Conservation (phyloP, 35 echinoderm and acorn worm species). For the Apostichopus japonicus region DNA sequence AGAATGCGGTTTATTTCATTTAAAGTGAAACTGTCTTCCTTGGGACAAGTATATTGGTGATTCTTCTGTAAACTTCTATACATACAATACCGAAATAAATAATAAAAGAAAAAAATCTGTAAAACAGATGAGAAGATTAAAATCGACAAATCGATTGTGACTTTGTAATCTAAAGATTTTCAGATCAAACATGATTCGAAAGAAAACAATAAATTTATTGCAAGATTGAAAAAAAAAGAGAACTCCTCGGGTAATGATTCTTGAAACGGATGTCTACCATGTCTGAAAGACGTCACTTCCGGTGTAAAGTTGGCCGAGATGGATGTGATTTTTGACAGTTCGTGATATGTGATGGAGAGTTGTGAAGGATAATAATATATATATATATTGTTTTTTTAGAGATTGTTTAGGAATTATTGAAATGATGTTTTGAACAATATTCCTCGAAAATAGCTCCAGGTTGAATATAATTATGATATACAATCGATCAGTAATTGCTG, state of each 20-base stretch:
- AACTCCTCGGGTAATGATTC: neutral
- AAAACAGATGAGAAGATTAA: no score
- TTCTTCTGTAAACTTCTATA: no score
- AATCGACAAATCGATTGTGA: no score
- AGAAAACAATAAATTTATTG: no score
- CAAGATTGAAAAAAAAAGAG: no score
- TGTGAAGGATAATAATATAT: neutral
- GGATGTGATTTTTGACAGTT: neutral
- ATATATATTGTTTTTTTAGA: neutral
- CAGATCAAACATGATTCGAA: no score
- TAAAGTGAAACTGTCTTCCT: no score
- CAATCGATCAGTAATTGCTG: neutral
- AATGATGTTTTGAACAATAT: neutral
- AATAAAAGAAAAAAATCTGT: no score
- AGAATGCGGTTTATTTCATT: no score
- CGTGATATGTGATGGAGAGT: neutral
- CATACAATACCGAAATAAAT: no score
- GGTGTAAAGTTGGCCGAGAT: constrained; percentile 2
- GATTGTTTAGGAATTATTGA: neutral
- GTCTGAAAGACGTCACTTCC: neutral
- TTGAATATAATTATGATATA: neutral
- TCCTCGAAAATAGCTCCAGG: neutral
- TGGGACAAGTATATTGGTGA: no score
- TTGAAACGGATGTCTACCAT: neutral
- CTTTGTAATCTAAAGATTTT: no score